Percentiles rank a stretch among this genome's conserved stretches.
These are phyloP conservation scores for Seira sanloemensis DNA, from an alignment of 2,888 invertebrate genomes.

Conservation along the genomic window DNA sequence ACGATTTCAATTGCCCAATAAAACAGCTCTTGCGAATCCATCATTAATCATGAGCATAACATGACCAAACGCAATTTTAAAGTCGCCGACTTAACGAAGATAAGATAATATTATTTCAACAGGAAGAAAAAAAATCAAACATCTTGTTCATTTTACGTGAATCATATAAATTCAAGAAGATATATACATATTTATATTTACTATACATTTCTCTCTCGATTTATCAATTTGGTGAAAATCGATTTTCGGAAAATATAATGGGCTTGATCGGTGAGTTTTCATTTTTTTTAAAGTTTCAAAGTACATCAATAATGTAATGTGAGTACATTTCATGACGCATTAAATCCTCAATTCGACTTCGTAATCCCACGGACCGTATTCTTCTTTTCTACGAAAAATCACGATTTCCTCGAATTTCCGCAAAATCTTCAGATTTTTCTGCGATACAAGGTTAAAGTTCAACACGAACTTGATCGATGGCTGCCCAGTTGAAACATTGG, in stretches of 20 bases:
- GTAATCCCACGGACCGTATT: constrained; percentile 28
- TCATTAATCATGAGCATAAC: neutral
- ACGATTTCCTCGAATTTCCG: constrained; percentile 31
- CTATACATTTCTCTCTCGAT: neutral
- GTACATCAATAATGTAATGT: neutral
- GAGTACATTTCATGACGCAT: neutral
- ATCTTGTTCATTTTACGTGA: neutral
- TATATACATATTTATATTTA: too few species aligned
- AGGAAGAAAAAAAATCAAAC: neutral
- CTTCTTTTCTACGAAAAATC: constrained; percentile 28
- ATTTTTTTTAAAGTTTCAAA: neutral
- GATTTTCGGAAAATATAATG: neutral
- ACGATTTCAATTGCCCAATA: constrained; percentile 4
- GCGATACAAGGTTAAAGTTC: constrained; percentile 45
- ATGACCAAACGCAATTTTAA: too few species aligned
- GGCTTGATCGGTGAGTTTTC: neutral
- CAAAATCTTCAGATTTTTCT: neutral
- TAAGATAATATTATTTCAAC: neutral
- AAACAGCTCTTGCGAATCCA: neutral
- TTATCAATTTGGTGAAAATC: neutral
- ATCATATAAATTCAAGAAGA: neutral
- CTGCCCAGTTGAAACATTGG: neutral
- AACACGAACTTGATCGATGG: constrained; percentile 29
- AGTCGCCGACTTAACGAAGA: constrained; percentile 1
- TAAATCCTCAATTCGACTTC: neutral